These are phyloP conservation scores for zebrafish (Danio rerio) DNA, from an alignment of 2,113 vertebrate species.

Conservation along the genomic window DNA sequence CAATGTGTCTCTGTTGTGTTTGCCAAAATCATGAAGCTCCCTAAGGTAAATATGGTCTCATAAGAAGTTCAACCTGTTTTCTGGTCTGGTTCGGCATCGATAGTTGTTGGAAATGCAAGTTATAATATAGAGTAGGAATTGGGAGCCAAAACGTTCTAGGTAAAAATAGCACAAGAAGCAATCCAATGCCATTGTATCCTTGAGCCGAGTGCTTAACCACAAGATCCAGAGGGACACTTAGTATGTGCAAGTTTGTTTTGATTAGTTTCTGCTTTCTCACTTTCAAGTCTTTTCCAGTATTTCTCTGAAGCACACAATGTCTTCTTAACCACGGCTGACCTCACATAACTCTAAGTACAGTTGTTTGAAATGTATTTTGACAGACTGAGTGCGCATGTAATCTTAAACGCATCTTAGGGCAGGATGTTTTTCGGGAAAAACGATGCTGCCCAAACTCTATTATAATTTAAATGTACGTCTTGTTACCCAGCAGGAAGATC, in stretches of 20 bases:
- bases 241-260: neutral
- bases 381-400: neutral
- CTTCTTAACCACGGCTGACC: neutral
- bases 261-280: neutral
- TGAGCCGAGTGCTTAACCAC: neutral
- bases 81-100: neutral
- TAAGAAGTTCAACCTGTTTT: too few species aligned
- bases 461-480: slow-evolving; percentile 14
- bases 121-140: neutral
- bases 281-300: neutral
- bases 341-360: neutral
- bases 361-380: slow-evolving; percentile 28
- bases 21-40: neutral
- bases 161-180: neutral
- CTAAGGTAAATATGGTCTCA: neutral
- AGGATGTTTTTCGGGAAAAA: slow-evolving; percentile 18
- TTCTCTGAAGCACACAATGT: neutral
- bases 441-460: slow-evolving; percentile 4
- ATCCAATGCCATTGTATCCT: neutral
- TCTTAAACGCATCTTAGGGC: neutral
- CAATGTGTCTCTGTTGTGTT: neutral
- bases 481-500: neutral
- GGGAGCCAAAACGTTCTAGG: slow-evolving; percentile 95
- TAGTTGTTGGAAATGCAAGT: neutral
- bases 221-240: neutral